Evolutionary conservation across 2,797 vertebrate genomes (phyloP).

Genomic region (Eutrigla gurnardus): DNA sequence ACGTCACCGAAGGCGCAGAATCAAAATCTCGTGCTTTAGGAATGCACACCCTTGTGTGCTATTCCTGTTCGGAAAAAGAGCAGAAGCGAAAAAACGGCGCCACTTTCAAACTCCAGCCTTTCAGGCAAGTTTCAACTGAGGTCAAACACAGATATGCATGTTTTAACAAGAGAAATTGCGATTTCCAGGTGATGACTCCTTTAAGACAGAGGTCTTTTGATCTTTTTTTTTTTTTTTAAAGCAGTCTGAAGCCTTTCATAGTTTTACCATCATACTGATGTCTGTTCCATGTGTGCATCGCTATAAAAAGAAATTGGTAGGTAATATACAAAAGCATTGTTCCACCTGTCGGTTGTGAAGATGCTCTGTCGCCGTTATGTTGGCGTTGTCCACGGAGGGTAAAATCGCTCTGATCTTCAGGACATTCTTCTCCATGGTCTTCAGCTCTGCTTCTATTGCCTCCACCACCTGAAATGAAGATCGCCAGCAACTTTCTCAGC

Average conservation of each 20-base stretch:
- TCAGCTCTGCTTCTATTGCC: constrained; percentile 90
- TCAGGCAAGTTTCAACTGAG: too few species aligned
- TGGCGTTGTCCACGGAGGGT: constrained; percentile 85
- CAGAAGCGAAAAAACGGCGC: too few species aligned
- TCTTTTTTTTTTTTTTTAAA: background rate
- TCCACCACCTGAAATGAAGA: constrained; percentile 84
- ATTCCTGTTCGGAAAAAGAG: too few species aligned
- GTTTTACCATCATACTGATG: background rate
- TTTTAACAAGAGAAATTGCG: too few species aligned
- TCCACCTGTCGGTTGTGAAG: constrained; percentile 89
- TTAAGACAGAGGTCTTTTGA: background rate
- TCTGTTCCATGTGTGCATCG: background rate
- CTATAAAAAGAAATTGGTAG: background rate
- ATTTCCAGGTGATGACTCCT: too few species aligned
- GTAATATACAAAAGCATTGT: background rate
- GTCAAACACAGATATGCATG: too few species aligned
- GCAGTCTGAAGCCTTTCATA: too few species aligned
- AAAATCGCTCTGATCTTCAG: constrained; percentile 89
- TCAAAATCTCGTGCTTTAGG: too few species aligned
- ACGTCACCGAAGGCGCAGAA: too few species aligned
- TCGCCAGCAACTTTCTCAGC: background rate
- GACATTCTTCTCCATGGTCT: constrained; percentile 88
- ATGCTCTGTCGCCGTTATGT: constrained; percentile 86
- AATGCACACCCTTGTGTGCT: too few species aligned
- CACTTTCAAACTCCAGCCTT: too few species aligned